phyloP scores from a whole-genome alignment of 2,113 vertebrate species.

The Plecotus auritus region DNA sequence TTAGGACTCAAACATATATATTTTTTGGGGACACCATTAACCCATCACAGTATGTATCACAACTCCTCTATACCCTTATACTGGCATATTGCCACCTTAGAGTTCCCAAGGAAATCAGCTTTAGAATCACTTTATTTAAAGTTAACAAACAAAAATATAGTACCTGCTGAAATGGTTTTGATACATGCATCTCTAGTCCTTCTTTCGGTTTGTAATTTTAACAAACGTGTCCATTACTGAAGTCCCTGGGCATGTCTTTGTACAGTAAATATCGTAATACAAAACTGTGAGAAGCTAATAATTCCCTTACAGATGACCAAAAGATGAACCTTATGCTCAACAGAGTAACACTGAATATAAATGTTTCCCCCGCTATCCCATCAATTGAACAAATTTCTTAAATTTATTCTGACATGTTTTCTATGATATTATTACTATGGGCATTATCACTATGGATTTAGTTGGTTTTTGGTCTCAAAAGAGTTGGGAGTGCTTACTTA shows the following conservation, averaged over 20 bases:
- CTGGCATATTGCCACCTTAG: not conserved
- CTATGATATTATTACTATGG: not conserved
- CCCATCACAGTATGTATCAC: not conserved
- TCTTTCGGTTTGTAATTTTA: conserved; percentile 27
- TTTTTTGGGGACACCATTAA: not conserved
- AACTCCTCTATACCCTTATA: not conserved
- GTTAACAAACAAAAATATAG: not conserved
- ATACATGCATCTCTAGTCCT: not conserved
- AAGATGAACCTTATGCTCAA: not conserved
- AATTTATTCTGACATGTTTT: not conserved
- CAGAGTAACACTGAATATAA: not conserved
- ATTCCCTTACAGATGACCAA: not conserved
- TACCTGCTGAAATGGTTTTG: not conserved
- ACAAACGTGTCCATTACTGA: not conserved
- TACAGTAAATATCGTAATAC: not conserved
- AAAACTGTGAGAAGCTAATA: conserved; percentile 19
- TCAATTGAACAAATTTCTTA: not conserved
- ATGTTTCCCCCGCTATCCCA: not conserved
- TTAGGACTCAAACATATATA: not conserved
- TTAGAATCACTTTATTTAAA: not conserved
- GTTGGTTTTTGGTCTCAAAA: not conserved
- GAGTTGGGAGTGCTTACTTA: not conserved
- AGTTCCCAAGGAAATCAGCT: not conserved
- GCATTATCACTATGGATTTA: not conserved
- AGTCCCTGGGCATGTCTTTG: not conserved